phyloP scores from a whole-genome alignment of 2,113 vertebrate genomes.

The Monopterus albus region DNA sequence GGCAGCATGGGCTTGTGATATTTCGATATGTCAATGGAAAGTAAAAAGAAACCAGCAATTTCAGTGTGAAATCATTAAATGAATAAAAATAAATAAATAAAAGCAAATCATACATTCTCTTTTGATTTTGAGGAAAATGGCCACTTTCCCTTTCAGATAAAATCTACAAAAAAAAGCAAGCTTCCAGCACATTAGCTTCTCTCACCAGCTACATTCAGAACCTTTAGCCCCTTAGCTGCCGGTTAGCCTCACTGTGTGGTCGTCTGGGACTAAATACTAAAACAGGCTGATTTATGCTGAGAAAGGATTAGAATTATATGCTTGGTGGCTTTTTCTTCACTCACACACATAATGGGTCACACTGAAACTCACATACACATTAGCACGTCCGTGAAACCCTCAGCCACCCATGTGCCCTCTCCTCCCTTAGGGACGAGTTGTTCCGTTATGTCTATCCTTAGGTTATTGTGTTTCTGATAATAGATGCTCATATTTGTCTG shows the following conservation, averaged over 20 bases:
- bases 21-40: too few species aligned
- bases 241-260: constrained; percentile 63
- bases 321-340: constrained; percentile 17
- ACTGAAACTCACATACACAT: neutral
- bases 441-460: constrained; percentile 3
- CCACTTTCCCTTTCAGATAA: neutral
- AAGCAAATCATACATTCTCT: neutral
- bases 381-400: constrained; percentile 1
- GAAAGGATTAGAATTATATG: constrained; percentile 64
- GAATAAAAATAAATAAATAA: too few species aligned
- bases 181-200: too few species aligned
- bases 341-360: neutral
- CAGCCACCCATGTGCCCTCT: constrained; percentile 21
- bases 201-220: too few species aligned
- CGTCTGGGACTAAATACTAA: constrained; percentile 28
- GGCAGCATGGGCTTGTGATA: too few species aligned
- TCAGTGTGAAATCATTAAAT: neutral
- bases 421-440: too few species aligned
- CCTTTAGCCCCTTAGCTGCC: too few species aligned
- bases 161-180: neutral
- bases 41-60: too few species aligned
- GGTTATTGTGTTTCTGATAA: neutral
- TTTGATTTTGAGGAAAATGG: neutral
- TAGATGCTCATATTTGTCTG: neutral
- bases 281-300: constrained; percentile 39